A percentile compares a stretch with the other conserved stretches of the same genome.
These are phyloP conservation scores for Agapostemon virescens DNA, from an alignment of 2,888 invertebrate species.

Conservation along the genomic window DNA sequence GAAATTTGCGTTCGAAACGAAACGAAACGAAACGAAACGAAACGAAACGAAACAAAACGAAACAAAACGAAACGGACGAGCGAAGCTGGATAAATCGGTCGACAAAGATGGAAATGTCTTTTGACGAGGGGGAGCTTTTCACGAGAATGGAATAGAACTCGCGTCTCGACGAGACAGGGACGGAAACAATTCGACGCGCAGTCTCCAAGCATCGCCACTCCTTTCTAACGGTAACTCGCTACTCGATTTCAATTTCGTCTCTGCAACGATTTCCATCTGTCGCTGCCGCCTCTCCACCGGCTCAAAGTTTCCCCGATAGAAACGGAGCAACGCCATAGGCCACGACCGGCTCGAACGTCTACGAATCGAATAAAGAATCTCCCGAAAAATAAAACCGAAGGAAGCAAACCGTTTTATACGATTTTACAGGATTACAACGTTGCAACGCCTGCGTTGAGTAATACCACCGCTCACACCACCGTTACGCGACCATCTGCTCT, in stretches of 20 bases:
- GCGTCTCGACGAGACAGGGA: conserved; percentile 39
- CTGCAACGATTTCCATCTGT: conserved; percentile 59
- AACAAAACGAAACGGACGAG: neutral
- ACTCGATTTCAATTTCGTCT: conserved; percentile 66
- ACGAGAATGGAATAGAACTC: conserved; percentile 21
- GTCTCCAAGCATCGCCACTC: conserved; percentile 52
- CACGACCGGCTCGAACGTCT: neutral
- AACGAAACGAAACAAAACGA: too few relatives aligned
- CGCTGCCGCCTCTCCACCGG: conserved; percentile 12
- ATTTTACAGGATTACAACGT: neutral
- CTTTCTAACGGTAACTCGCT: conserved; percentile 66
- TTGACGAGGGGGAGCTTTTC: conserved; percentile 15
- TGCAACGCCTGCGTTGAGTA: neutral
- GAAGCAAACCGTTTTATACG: neutral
- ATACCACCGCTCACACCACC: too few relatives aligned
- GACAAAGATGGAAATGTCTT: conserved; percentile 22
- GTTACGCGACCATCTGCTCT: neutral
- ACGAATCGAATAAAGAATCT: conserved; percentile 39
- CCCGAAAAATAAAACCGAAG: neutral
- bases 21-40: too few relatives aligned
- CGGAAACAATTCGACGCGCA: conserved; percentile 54
- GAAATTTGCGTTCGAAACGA: too few relatives aligned
- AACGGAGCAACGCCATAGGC: conserved; percentile 38
- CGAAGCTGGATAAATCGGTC: neutral
- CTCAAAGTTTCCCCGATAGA: conserved; percentile 43